Conservation (phyloP, 2,797 vertebrate genomes). For the Poeciliopsis gracilis region DNA sequence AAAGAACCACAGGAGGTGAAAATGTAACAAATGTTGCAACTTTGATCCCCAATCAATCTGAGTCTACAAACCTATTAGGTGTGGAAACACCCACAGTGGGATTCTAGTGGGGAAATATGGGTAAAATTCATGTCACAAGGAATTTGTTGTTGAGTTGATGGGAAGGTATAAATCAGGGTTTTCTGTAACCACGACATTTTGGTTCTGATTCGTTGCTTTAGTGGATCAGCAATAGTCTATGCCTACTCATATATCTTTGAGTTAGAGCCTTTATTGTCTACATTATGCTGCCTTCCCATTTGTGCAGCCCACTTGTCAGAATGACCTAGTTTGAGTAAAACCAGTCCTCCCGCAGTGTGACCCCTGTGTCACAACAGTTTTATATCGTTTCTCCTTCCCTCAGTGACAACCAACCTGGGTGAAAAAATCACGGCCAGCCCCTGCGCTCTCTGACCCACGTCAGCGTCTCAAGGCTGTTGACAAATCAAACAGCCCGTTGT, state of each 20-base stretch:
- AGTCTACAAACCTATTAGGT: too few relatives aligned
- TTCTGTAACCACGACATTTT: neutral
- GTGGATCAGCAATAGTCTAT: neutral
- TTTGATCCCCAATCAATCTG: too few relatives aligned
- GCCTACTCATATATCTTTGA: neutral
- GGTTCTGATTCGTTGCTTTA: neutral
- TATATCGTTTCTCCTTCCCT: neutral
- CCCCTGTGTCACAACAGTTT: neutral
- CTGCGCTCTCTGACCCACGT: constrained; percentile 24
- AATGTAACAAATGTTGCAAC: too few relatives aligned
- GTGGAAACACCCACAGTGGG: too few relatives aligned
- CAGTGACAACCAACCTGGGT: constrained; percentile 3
- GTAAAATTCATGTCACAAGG: neutral
- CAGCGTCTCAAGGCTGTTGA: constrained; percentile 16
- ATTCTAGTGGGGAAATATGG: neutral
- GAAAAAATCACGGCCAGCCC: constrained; percentile 36
- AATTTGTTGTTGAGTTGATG: neutral
- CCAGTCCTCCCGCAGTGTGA: neutral
- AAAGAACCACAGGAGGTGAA: too few relatives aligned
- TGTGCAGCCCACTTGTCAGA: neutral
- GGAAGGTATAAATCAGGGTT: neutral
- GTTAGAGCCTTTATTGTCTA: neutral
- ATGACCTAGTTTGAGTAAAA: neutral
- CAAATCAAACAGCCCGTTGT: constrained; percentile 61
- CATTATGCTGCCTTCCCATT: neutral